Base-by-base conservation (phyloP, 2,797 vertebrate species). In the Dryobates pubescens region DNA sequence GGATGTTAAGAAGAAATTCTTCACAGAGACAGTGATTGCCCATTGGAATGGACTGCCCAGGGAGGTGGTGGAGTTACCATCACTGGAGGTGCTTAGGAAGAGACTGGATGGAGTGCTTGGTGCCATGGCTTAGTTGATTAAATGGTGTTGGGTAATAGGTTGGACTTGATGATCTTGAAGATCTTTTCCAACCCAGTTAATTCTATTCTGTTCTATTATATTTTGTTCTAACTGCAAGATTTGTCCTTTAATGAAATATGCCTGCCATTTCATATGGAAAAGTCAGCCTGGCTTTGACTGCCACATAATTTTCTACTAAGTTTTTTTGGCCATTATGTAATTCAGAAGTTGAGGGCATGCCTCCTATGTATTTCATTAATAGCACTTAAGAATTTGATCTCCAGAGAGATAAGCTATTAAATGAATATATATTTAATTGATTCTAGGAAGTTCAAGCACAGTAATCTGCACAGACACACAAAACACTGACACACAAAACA, bases 211-310 rank as follows among this genome's bases (percentile, higher is more conserved):
- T 36, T 36, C 36, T 36, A 36, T n/a, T n/a, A n/a, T n/a, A n/a
- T 38, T 38, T 36, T 38, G 5, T 38, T 38, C 38, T 38, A 38
- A 57, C 67, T 83, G 29, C 70, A 90, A 78, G 54, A 73, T 79
- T 73, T 91, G 68, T 43, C 45, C 74, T 92, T 89, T 90, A 91
- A 67, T 94, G 74, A 91, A 86, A 68, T 34, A 26, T 58, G 23
- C 17, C n/a, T 88, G 47, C 84, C 57, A 57, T 72, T 91, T 86
- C 34, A 14, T 32, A 57, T 22, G 45, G 81, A 86, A 95, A 81
- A 76, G 38, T 67, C 2, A 2, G 57, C 86, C 74, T 73, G 17
- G 2, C 34, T 92, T 75, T 67, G 70, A 92, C 59, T 86, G 58
- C 57, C 47, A n/a, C 62, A 58, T 54, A 70, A 82, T 73, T 76